Percentiles rank a stretch among this genome's conserved stretches.
These are phyloP conservation scores for Halcyon senegalensis DNA, from an alignment of 2,113 vertebrate genomes.

Conservation along the genomic window DNA sequence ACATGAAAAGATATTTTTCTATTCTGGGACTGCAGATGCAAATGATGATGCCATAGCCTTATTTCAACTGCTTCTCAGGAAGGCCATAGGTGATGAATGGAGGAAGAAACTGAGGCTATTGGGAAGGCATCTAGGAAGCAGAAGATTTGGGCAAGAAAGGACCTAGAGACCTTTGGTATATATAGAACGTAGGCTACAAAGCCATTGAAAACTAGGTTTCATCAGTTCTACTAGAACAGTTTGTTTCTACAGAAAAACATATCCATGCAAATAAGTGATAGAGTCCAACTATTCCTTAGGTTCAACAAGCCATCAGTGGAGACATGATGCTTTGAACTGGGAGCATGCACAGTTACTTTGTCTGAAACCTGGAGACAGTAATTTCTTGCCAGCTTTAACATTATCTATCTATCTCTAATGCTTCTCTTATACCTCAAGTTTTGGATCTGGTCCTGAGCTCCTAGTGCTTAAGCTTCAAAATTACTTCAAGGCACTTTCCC, in stretches of 20 bases:
- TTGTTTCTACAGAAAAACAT: background rate
- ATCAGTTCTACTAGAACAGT: background rate
- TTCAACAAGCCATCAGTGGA: background rate
- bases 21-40: background rate
- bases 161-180: background rate
- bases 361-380: background rate
- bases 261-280: background rate
- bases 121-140: background rate
- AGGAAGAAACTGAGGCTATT: background rate
- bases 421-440: background rate
- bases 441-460: background rate
- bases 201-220: background rate
- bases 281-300: background rate
- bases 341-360: background rate
- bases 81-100: background rate
- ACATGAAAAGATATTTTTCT: background rate
- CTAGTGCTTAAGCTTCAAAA: background rate
- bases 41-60: background rate
- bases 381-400: background rate
- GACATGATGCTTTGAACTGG: background rate
- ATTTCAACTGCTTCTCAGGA: background rate
- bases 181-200: background rate
- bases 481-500: background rate
- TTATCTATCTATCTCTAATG: background rate
- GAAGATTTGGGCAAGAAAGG: background rate